A percentile compares a stretch with the other conserved stretches of the same genome.
Conservation (phyloP, 2,888 invertebrate genomes). For the Gari tellinella region DNA sequence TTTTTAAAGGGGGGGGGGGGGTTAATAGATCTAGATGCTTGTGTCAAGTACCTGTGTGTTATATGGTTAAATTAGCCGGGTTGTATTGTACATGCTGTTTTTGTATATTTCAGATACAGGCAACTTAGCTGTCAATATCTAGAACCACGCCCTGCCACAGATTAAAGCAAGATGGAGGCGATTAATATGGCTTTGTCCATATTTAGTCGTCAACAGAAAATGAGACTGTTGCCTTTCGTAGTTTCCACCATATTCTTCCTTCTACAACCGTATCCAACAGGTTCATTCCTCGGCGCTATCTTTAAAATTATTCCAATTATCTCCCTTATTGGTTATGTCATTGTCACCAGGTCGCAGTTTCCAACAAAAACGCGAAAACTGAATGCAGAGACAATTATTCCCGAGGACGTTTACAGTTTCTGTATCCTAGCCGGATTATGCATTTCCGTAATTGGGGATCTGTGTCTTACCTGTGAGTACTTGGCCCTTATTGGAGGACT, state of each 20-base stretch:
- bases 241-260: conserved; percentile 55
- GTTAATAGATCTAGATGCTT: no score
- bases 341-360: conserved; percentile 43
- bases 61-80: no score
- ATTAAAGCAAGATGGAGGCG: conserved; percentile 44
- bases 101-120: no score
- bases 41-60: no score
- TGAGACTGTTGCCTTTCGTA: conserved; percentile 67
- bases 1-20: no score
- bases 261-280: conserved; percentile 65
- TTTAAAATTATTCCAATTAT: conserved; percentile 73
- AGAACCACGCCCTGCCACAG: no score
- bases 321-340: conserved; percentile 67
- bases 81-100: no score
- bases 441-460: conserved; percentile 70
- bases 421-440: conserved; percentile 62
- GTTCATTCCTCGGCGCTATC: conserved; percentile 63
- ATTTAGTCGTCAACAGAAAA: conserved; percentile 46
- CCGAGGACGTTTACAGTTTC: conserved; percentile 60
- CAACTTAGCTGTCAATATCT: no score
- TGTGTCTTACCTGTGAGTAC: conserved; percentile 42
- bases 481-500: conserved; percentile 68
- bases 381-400: conserved; percentile 44
- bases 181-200: conserved; percentile 45
- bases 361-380: conserved; percentile 42